phyloP scores from a whole-genome alignment of 1,140 invertebrate species.

The Cardiocondyla obscurior region DNA sequence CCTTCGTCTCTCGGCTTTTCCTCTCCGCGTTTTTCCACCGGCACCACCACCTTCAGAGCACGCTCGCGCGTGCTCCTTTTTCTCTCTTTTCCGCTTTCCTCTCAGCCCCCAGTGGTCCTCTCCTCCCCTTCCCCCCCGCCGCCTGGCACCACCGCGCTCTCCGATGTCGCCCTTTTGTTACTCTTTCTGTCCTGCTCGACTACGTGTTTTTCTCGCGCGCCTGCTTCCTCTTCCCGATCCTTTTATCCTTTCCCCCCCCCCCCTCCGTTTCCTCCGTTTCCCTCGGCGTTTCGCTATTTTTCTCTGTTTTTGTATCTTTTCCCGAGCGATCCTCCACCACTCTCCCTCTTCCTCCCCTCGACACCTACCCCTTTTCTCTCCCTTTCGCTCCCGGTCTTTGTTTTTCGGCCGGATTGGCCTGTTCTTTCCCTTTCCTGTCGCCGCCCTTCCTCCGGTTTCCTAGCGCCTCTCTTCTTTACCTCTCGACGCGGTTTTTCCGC shows the following conservation, averaged over 20 bases:
- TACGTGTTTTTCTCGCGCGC: constrained; percentile 51
- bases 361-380: constrained; percentile 1
- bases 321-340: constrained; percentile 31
- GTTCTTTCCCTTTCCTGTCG: constrained; percentile 34
- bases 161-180: constrained; percentile 43
- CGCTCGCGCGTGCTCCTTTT: neutral
- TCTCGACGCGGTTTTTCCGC: constrained; percentile 26
- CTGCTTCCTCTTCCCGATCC: constrained; percentile 51
- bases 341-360: too few relatives aligned
- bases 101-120: too few relatives aligned
- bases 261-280: neutral
- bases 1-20: constrained; percentile 29
- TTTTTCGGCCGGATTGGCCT: constrained; percentile 31
- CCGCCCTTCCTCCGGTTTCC: neutral
- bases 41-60: constrained; percentile 16
- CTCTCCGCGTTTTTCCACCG: constrained; percentile 38
- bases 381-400: constrained; percentile 38
- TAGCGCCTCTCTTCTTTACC: neutral
- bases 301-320: constrained; percentile 47
- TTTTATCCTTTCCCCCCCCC: constrained; percentile 27
- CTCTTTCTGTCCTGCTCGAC: constrained; percentile 46
- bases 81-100: neutral
- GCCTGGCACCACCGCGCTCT: neutral
- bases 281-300: constrained; percentile 43
- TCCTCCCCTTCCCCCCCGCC: neutral